A percentile compares a stretch with the other conserved stretches of the same genome.
phyloP scores from a whole-genome alignment of 1,140 invertebrate genomes.

The Hycleus cichorii region DNA sequence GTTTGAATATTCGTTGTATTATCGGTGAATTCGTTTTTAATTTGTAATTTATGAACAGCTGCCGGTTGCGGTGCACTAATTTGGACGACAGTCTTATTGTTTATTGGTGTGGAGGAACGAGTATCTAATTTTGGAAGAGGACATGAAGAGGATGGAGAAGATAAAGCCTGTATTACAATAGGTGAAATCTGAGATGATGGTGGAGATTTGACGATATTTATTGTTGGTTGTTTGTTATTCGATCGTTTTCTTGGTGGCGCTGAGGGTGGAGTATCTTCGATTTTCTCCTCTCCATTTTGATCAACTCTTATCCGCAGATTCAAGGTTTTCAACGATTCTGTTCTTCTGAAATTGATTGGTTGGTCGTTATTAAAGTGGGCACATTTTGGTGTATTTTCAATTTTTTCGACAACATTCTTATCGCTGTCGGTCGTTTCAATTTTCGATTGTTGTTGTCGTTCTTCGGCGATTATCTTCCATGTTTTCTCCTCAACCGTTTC shows the following conservation, averaged over 20 bases:
- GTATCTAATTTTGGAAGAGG: too few species aligned
- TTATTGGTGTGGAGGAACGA: background rate
- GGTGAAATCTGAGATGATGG: too few species aligned
- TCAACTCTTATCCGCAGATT: background rate
- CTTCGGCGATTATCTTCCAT: too few species aligned
- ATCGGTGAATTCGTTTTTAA: conserved; percentile 43
- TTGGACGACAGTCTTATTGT: conserved; percentile 36
- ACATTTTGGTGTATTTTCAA: background rate
- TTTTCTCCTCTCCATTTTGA: background rate
- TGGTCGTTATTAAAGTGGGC: background rate
- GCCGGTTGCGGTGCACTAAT: conserved; percentile 32
- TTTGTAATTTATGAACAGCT: conserved; percentile 51
- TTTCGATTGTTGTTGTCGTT: background rate
- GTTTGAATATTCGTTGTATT: conserved; percentile 20
- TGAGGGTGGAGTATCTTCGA: conserved; percentile 21
- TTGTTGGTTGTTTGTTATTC: conserved; percentile 28
- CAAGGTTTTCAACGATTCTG: background rate
- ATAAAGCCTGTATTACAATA: too few species aligned
- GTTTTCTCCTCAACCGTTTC: background rate
- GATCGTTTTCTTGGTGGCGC: conserved; percentile 36
- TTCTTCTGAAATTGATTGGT: background rate
- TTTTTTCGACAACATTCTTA: background rate
- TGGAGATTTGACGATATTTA: conserved; percentile 12
- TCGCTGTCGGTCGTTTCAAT: background rate
- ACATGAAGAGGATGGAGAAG: too few species aligned